A percentile compares a stretch with the other conserved stretches of the same genome.
Evolutionary conservation across 2,888 invertebrate species (phyloP).

Genomic region (Achlya flavicornis): DNA sequence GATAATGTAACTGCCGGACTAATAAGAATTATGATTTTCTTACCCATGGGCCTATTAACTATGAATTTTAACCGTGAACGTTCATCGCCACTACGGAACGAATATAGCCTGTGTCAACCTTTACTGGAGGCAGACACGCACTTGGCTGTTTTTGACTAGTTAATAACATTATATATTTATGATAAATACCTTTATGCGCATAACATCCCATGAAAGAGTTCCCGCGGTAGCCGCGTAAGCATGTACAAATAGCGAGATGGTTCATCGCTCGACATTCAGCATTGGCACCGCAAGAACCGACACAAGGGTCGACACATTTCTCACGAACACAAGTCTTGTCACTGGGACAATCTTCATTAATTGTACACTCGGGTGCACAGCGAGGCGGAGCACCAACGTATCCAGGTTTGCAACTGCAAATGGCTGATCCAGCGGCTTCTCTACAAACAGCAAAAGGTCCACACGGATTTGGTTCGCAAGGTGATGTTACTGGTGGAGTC

Average conservation of each 20-base stretch:
- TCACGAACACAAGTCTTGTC: conserved; percentile 89
- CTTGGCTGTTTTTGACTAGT: too few species aligned
- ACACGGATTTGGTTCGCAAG: conserved; percentile 88
- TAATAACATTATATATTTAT: neutral
- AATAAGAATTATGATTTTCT: too few species aligned
- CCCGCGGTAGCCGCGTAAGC: conserved; percentile 86
- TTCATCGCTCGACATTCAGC: conserved; percentile 88
- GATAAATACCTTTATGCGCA: conserved; percentile 53
- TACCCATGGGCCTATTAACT: too few species aligned
- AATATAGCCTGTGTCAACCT: too few species aligned
- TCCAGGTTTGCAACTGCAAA: conserved; percentile 85
- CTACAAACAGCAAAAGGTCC: conserved; percentile 87
- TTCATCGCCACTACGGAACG: too few species aligned
- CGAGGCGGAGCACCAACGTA: conserved; percentile 88
- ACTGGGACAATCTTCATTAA: conserved; percentile 89
- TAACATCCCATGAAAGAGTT: conserved; percentile 87
- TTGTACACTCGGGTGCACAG: conserved; percentile 90
- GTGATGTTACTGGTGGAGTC: conserved; percentile 77
- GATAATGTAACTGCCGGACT: too few species aligned
- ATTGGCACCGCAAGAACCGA: conserved; percentile 87
- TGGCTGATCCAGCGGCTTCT: conserved; percentile 77
- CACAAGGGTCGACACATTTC: conserved; percentile 90
- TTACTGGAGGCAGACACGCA: too few species aligned
- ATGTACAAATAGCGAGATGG: conserved; percentile 91
- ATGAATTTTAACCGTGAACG: too few species aligned